A percentile compares a stretch with the other conserved stretches of the same genome.
Evolutionary conservation across 2,888 invertebrate genomes (phyloP).

Genomic region (Polyommatus iphigenia): DNA sequence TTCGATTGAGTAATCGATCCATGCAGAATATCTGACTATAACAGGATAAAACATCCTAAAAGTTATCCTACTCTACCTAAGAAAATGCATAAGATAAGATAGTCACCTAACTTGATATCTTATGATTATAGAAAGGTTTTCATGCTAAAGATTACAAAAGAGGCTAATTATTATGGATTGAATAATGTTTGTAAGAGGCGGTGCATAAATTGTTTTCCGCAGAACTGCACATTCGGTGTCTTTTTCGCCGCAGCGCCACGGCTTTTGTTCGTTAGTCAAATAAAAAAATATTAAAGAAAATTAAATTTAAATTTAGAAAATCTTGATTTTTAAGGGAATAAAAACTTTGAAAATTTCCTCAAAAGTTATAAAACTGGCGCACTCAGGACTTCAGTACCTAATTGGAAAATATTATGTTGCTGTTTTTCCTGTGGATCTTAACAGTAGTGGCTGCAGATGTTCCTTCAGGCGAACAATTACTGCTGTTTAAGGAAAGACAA

Average conservation of each 20-base stretch:
- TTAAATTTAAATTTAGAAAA: not conserved
- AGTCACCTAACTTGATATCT: no score
- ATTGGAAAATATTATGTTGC: not conserved
- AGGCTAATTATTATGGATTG: no score
- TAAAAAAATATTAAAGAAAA: not conserved
- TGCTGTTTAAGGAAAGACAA: constrained; percentile 7
- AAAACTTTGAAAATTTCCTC: not conserved
- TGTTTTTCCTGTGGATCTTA: constrained; percentile 9
- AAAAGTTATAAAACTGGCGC: not conserved
- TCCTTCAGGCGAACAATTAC: constrained; percentile 20
- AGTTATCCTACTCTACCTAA: no score
- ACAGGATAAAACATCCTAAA: no score
- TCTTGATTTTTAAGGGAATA: not conserved
- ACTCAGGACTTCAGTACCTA: not conserved
- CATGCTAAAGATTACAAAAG: no score
- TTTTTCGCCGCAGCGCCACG: constrained; percentile 16
- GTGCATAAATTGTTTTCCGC: not conserved
- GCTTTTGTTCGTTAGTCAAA: not conserved
- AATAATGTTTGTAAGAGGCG: no score
- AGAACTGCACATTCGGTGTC: constrained; percentile 7
- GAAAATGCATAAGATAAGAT: no score
- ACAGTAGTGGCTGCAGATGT: not conserved
- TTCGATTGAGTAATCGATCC: no score
- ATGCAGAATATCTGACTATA: no score
- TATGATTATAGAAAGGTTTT: no score